These are phyloP conservation scores for Patella pellucida DNA, from an alignment of 2,888 invertebrate genomes.

Conservation along the genomic window DNA sequence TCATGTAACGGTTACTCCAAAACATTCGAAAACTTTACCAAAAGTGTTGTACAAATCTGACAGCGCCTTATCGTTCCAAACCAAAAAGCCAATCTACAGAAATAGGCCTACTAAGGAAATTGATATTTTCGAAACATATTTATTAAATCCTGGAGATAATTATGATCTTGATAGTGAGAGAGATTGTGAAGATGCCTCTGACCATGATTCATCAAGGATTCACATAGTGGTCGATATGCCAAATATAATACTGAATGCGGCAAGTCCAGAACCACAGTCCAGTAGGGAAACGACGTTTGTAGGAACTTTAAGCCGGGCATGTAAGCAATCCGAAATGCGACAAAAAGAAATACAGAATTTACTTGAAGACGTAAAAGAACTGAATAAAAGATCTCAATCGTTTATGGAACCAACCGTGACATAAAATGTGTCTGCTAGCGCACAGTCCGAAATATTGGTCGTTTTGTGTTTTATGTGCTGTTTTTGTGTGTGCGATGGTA, in stretches of 20 bases:
- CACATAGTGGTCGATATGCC: slow-evolving; percentile 59
- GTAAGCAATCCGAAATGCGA: slow-evolving; percentile 57
- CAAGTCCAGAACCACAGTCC: slow-evolving; percentile 36
- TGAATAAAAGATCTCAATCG: slow-evolving; percentile 44
- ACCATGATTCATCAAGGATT: slow-evolving; percentile 5
- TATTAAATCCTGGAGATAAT: slow-evolving; percentile 33
- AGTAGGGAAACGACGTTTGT: slow-evolving; percentile 8
- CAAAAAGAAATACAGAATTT: slow-evolving; percentile 54
- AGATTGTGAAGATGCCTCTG: slow-evolving; percentile 4
- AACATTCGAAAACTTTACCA: slow-evolving; percentile 37
- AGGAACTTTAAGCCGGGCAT: slow-evolving; percentile 42
- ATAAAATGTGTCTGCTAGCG: too few species aligned
- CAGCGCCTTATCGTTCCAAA: not conserved
- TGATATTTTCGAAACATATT: too few species aligned
- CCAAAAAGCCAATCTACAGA: not conserved
- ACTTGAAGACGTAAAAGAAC: slow-evolving; percentile 58
- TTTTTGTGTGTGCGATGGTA: too few species aligned
- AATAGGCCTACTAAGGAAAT: slow-evolving; percentile 7
- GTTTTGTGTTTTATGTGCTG: too few species aligned
- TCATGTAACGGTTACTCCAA: slow-evolving; percentile 6
- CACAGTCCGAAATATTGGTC: too few species aligned
- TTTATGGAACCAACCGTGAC: too few species aligned
- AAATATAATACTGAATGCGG: slow-evolving; percentile 52
- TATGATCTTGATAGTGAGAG: slow-evolving; percentile 42
- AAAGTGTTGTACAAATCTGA: not conserved